Evolutionary conservation across 2,797 vertebrate species (phyloP).

Genomic region (Syncerus caffer): DNA sequence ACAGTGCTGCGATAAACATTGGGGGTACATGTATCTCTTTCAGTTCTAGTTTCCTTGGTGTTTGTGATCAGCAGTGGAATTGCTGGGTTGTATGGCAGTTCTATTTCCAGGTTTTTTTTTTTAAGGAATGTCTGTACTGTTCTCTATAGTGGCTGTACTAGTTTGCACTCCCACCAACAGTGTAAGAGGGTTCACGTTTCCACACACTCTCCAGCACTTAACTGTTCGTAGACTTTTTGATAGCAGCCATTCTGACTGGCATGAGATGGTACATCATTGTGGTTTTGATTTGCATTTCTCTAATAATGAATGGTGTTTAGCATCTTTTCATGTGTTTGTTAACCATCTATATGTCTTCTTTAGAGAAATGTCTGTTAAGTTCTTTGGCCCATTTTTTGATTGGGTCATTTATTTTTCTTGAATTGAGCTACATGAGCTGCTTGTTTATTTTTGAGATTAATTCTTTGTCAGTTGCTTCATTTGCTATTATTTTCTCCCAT

Average conservation of each 20-base stretch:
- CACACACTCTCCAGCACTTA: background rate
- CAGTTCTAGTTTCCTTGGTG: no score
- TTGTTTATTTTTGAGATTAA: background rate
- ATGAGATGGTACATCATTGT: background rate
- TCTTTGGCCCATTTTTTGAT: background rate
- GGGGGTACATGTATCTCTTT: no score
- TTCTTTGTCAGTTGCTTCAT: no score
- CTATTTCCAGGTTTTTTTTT: no score
- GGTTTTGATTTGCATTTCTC: background rate
- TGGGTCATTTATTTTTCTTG: background rate
- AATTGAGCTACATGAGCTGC: background rate
- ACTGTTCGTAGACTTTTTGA: background rate
- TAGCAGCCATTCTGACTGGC: background rate
- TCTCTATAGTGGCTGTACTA: background rate
- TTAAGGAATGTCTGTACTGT: background rate
- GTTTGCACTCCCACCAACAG: background rate
- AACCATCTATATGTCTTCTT: background rate
- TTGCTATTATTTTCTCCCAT: no score
- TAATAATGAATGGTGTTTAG: background rate
- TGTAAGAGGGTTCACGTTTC: background rate
- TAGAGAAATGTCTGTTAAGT: background rate
- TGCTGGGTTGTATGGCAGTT: no score
- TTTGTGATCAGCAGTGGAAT: no score
- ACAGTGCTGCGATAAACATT: no score
- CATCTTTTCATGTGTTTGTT: background rate